Evolutionary conservation across 1,140 invertebrate genomes (phyloP), one percentile per base, ranked within the genome.

Genomic region (Portunus trituberculatus): DNA sequence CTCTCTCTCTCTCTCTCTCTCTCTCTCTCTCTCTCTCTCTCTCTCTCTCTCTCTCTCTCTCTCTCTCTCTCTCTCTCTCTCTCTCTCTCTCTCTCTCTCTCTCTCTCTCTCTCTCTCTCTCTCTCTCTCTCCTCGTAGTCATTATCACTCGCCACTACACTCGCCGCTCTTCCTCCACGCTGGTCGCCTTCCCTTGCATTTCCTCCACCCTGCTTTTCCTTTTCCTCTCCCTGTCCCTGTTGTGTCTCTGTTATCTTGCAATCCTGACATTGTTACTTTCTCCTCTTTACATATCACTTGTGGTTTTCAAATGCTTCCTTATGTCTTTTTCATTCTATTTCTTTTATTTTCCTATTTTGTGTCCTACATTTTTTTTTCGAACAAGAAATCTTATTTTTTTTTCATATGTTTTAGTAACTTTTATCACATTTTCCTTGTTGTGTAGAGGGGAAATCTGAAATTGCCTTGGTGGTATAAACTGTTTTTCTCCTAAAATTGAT

Each of bases 31-130:
- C 91, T 92, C 59, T 92, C 91, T 92, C 67, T 92, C 59, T 92
- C 91, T 92, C 91, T 92, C 91, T 82, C 59, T 82, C 59, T 82
- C 59, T 92, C 91, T 82, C 88, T 45, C 39, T 45, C 32, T 45
- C 32, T 89, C 32, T 45, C 32, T 45, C 32, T 89, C 87, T 89
- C 87, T 89, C 32, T 89, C 87, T 45, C 87, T 89, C 32, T 45
- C 87, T 45, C 32, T 45, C 32, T 89, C 87, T 89, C 87, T 89
- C 82, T 84, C 82, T 84, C 82, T 84, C 82, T 84, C 82, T 84
- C 82, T 29, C 84, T 4, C 84, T 20, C 84, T 29, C 84, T 2
- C 28, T 20, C 16, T 20, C 29, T 16, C 84, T 20, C 84, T 4
- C 84, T 20, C 20, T 4, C 84, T 2, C 84, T 0, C 84, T 25